Evolutionary conservation across 2,888 invertebrate genomes (phyloP), one percentile per base, ranked within the genome.

Genomic region (Epistrophella euchroma): DNA sequence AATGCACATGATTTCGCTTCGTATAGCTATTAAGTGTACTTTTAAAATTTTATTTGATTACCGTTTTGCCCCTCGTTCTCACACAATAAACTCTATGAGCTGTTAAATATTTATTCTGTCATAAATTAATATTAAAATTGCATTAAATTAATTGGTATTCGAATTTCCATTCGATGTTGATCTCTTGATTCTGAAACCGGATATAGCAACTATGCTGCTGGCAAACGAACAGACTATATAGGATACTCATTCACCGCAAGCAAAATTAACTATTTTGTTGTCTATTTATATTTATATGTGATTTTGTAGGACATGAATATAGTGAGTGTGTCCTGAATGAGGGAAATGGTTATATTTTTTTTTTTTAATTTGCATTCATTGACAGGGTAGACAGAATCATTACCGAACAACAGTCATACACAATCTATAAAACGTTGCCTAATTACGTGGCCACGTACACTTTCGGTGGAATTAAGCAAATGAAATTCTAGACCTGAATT

Each of bases 61-160:
- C 28, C 45, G 45, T 40, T 37, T 70, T 43, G 62, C 70, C 62
- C 37, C 45, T 70, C 40, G 28, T 66, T 60, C 52, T 60, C 73
- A 68, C 68, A 43, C 74, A 80, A 55, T 70, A 52, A 60, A 60
- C 68, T 68, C 52, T 52, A 60, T 58, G 79, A 52, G 52, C 73
- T 60, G 45, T 74, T 74, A 68, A 78, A 74, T 72, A 66, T 73
- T 56, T 52, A 68, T 68, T 47, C 58, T 60, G 40, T 71, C 60
- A 74, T 74, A 80, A 80, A 74, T 80, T 80, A 68, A 43, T 60
- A 80, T 80, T 74, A 60, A 68, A 80, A 74, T 80, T 80, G 68
- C 60, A 80, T 80, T 74, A 52, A 50, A 32, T 68, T 80, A 80
- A 80, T 74, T 80, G 74, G 40, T 32, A 74, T 58, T 60, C 72